phyloP scores from a whole-genome alignment of 2,888 invertebrate species.

The Cotesia congregata region DNA sequence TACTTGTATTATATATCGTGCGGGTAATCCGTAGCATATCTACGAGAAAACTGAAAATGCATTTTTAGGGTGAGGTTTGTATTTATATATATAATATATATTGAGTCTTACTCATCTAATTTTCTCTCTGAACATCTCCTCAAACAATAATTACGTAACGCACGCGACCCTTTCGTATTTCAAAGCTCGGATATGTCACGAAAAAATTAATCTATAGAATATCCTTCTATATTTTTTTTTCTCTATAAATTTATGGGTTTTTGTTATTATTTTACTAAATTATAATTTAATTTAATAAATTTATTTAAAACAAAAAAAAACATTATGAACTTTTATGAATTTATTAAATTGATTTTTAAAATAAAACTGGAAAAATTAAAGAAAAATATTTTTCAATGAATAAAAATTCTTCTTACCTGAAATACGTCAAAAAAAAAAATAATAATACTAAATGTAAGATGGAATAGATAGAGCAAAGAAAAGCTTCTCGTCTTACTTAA shows the following conservation, averaged over 20 bases:
- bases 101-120: not conserved
- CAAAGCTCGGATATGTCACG: not conserved
- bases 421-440: not conserved
- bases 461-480: not conserved
- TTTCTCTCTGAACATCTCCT: not conserved
- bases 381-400: too few species aligned
- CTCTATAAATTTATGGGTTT: too few species aligned
- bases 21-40: conserved; percentile 53
- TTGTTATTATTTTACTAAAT: too few species aligned
- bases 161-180: not conserved
- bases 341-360: too few species aligned
- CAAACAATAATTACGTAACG: not conserved
- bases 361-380: too few species aligned
- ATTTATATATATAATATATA: not conserved
- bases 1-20: conserved; percentile 61
- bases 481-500: conserved; percentile 40
- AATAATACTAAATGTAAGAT: not conserved
- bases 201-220: not conserved
- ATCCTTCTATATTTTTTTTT: not conserved
- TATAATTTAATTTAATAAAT: too few species aligned
- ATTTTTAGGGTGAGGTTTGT: not conserved
- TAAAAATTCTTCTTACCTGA: not conserved
- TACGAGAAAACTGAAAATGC: not conserved
- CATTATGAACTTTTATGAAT: too few species aligned
- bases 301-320: too few species aligned